These are phyloP conservation scores for Enteromius viviparus DNA, from an alignment of 2,797 vertebrate species.

Conservation along the genomic window DNA sequence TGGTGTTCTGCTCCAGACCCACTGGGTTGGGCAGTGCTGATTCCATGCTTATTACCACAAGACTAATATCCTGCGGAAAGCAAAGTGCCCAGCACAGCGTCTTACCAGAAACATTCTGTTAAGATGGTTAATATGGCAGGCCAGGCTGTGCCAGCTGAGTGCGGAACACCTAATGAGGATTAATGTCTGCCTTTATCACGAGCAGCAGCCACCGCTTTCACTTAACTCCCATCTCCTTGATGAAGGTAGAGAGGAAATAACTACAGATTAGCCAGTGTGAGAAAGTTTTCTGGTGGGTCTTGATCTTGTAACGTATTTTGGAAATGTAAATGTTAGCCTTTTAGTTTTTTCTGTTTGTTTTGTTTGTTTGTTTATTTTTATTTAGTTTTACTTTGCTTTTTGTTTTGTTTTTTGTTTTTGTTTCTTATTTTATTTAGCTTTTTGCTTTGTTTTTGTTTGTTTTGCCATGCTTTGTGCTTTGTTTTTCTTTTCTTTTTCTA, in stretches of 20 bases:
- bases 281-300: background rate
- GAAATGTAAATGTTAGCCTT: background rate
- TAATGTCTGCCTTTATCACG: slow-evolving; percentile 64
- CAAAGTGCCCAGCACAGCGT: slow-evolving; percentile 16
- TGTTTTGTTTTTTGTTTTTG: no score
- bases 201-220: slow-evolving; percentile 61
- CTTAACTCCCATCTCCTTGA: slow-evolving; percentile 57
- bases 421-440: background rate
- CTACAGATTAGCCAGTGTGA: slow-evolving; percentile 6
- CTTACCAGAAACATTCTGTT: slow-evolving; percentile 52
- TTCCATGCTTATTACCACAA: slow-evolving; percentile 10
- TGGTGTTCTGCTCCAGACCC: background rate
- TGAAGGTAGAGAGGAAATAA: slow-evolving; percentile 71
- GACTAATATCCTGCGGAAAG: slow-evolving; percentile 41
- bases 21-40: slow-evolving; percentile 13
- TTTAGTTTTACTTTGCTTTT: no score
- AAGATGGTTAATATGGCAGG: slow-evolving; percentile 59
- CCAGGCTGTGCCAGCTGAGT: slow-evolving; percentile 53
- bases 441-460: background rate
- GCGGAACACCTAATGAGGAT: slow-evolving; percentile 68
- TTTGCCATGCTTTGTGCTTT: background rate
- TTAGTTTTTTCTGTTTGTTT: no score
- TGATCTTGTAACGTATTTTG: background rate
- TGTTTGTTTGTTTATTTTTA: no score
- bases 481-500: background rate